Evolutionary conservation across 2,888 invertebrate genomes (phyloP), one percentile per base, ranked within the genome.

Genomic region (Sinohyriopsis cumingii): DNA sequence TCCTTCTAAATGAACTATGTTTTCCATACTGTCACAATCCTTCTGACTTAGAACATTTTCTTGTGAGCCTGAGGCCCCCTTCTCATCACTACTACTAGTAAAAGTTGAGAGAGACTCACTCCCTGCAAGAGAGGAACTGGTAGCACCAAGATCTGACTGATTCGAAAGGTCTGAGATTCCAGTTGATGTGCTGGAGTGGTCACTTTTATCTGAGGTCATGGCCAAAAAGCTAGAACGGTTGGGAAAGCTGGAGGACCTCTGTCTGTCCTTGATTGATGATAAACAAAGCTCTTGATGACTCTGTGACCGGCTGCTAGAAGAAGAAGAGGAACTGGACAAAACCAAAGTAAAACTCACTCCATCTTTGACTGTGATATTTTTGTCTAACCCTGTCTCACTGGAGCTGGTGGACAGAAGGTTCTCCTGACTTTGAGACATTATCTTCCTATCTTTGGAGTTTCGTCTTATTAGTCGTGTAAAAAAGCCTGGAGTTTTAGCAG

Each of bases 161-260:
- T 77, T 75, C 67, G 77, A 77, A 61, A 77, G 68, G 57, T 73
- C 67, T 24, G 77, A 77, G 61, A 77, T 75, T 18, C 77, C 77
- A 33, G 77, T 77, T 18, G 77, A 77, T 45, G 77, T 75, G 59
- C 77, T 77, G 62, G 77, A 77, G 57, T 45, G 45, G 45, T 67
- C 73, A 67, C 77, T 77, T 28, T 76, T 71, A 63, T 73, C 45
- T 53, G 63, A 59, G 53, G 60, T 73, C 77, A 78, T 77, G 5
- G 80, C 79, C 55, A 80, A 67, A 71, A 75, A 82, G 65, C 80
- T 79, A 63, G 79, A 77, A 28, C 84, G 76, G 71, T 85, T 87
- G 19, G 87, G 87, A 76, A 87, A 85, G 66, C 87, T 87, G 9
- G 86, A 86, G 33, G 87, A 87, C 59, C 87, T 69, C 28, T 79